A percentile compares a stretch with the other conserved stretches of the same genome.
phyloP scores from a whole-genome alignment of 1,140 invertebrate species.

The Megathymus violae region DNA sequence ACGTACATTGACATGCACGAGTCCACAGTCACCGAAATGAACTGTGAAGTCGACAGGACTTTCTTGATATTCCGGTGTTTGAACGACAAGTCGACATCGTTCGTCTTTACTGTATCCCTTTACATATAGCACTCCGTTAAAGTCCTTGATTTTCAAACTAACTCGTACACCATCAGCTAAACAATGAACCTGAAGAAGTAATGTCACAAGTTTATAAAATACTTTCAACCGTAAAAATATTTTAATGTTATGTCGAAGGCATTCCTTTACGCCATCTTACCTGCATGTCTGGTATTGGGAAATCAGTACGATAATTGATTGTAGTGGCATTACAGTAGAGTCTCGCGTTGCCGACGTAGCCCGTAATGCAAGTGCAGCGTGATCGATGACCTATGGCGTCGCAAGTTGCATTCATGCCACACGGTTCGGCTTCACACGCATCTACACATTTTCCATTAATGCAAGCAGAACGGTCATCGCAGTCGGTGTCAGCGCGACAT shows the following conservation, averaged over 20 bases:
- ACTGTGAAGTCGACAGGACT: conserved; percentile 94
- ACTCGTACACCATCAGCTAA: conserved; percentile 96
- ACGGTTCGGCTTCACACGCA: conserved; percentile 88
- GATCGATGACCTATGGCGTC: conserved; percentile 91
- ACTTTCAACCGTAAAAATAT: background rate
- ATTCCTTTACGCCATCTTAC: conserved; percentile 74
- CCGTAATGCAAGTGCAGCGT: conserved; percentile 89
- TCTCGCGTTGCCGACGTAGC: conserved; percentile 88
- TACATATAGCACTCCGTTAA: conserved; percentile 96
- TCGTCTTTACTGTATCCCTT: conserved; percentile 97
- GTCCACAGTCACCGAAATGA: conserved; percentile 94
- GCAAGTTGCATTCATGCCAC: conserved; percentile 91
- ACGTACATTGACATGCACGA: conserved; percentile 95
- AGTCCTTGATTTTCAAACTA: conserved; percentile 92
- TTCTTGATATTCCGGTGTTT: conserved; percentile 87
- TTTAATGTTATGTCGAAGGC: background rate
- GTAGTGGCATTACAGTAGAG: conserved; percentile 84
- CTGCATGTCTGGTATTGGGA: conserved; percentile 92
- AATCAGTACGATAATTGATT: conserved; percentile 88
- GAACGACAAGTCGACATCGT: conserved; percentile 92
- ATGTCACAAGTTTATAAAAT: background rate
- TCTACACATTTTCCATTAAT: conserved; percentile 89
- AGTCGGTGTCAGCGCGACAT: conserved; percentile 90
- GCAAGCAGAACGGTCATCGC: conserved; percentile 90
- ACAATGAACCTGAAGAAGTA: conserved; percentile 87